Evolutionary conservation across 1,140 invertebrate genomes (phyloP), one percentile per base, ranked within the genome.

Genomic region (Lithobius niger): DNA sequence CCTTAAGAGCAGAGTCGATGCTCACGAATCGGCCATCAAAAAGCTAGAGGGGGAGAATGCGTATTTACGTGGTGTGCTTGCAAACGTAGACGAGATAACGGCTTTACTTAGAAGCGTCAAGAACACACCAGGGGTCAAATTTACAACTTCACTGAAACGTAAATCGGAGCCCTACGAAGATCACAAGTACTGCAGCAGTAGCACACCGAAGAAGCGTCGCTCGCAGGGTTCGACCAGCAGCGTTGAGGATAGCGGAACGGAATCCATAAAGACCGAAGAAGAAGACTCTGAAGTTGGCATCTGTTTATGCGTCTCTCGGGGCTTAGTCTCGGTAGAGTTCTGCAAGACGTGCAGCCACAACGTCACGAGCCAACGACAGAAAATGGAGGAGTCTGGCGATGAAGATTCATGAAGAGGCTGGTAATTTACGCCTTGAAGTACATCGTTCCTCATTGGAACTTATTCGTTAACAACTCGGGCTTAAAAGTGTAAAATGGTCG

Each of bases 41-140:
- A 27, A 22, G 43, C 28, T 62, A 25, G 19, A 57, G 31, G 42
- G 27, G 18, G 63, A 64, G 57, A 58, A 61, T 0, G 13, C 28
- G n/a, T 64, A 64, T 51, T 56, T 62, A 28, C 57, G 48, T 49
- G 57, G 52, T 52, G 63, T 64, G 4, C 54, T 64, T 22, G 61
- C 61, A n/a, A 64, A 64, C 48, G 57, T 59, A 19, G 55, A 54
- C 19, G 54, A 57, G 1, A 45, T 64, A n/a, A 54, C 63, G 18
- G 44, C 45, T 25, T 44, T 64, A 28, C n/a, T 64, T 15, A 51
- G 59, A 42, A 61, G 57, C 28, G 58, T 64, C n/a, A 26, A 52
- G 6, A 58, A 59, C 25, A 61, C 57, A 21, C 58, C 60, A 18
- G 61, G 57, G 10, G 49, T 64, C 3, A 10, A 15, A 10, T 27